Evolutionary conservation across 2,797 vertebrate species (phyloP).

Genomic region (Melanotaenia trifasciata): DNA sequence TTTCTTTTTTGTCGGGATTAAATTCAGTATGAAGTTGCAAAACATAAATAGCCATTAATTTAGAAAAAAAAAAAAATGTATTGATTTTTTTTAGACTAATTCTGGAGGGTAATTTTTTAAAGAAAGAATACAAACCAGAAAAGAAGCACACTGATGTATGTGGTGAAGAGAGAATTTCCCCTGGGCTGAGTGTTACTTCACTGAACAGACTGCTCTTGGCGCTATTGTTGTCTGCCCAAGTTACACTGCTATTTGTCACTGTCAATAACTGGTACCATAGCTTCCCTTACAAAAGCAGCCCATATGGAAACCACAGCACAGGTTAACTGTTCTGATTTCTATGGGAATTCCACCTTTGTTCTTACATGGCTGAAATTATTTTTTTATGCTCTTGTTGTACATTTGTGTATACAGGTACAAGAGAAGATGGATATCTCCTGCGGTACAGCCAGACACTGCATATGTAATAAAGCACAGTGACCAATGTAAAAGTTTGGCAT

Average conservation of each 20-base stretch:
- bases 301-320: slow-evolving; percentile 32
- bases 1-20: not conserved
- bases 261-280: slow-evolving; percentile 48
- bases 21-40: slow-evolving; percentile 8
- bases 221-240: slow-evolving; percentile 38
- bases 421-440: not conserved
- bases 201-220: slow-evolving; percentile 60
- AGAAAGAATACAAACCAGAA: slow-evolving; percentile 22
- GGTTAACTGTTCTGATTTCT: slow-evolving; percentile 43
- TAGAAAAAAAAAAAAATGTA: not conserved
- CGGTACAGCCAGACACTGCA: slow-evolving; percentile 19
- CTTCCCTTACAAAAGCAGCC: not conserved
- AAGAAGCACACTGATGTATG: slow-evolving; percentile 30
- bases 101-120: slow-evolving; percentile 42
- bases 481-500: slow-evolving; percentile 25
- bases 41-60: not conserved
- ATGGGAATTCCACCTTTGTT: slow-evolving; percentile 21
- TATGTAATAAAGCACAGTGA: slow-evolving; percentile 21
- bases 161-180: slow-evolving; percentile 41
- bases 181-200: slow-evolving; percentile 37
- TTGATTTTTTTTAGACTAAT: slow-evolving; percentile 17
- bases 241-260: slow-evolving; percentile 64
- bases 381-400: not conserved
- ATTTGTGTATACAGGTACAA: not conserved
- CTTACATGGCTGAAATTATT: slow-evolving; percentile 4